Conservation (phyloP, 2,797 vertebrate species). For the Neosilurus mollespiculum region DNA sequence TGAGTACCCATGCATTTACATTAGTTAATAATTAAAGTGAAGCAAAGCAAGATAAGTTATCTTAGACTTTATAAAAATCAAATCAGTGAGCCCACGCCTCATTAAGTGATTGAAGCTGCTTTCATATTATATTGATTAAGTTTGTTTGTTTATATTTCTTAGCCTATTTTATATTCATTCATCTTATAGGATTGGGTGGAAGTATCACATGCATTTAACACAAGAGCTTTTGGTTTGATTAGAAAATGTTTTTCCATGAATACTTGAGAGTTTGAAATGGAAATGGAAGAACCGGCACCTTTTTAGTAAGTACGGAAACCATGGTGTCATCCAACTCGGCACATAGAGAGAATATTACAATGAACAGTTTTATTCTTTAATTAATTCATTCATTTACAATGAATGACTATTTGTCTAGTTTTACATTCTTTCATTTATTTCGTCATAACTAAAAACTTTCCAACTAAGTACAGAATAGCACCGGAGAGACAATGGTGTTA, state of each 20-base stretch:
- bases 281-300: neutral
- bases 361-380: neutral
- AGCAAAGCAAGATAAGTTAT: neutral
- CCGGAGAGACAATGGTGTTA: no score
- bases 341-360: neutral
- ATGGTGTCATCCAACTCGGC: neutral
- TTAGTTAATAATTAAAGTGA: neutral
- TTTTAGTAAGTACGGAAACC: neutral
- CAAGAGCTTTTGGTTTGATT: neutral
- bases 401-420: no score
- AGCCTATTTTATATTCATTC: neutral
- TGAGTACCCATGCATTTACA: neutral
- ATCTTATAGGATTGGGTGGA: neutral
- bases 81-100: neutral
- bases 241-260: neutral
- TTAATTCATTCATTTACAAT: neutral
- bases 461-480: neutral
- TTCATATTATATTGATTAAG: neutral
- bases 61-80: neutral
- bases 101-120: neutral
- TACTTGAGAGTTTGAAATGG: neutral
- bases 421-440: neutral
- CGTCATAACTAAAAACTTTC: neutral
- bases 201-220: neutral
- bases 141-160: neutral